Percentiles rank a stretch among this genome's conserved stretches.
These are phyloP conservation scores for Nycteola revayana DNA, from an alignment of 2,888 invertebrate genomes.

Conservation along the genomic window DNA sequence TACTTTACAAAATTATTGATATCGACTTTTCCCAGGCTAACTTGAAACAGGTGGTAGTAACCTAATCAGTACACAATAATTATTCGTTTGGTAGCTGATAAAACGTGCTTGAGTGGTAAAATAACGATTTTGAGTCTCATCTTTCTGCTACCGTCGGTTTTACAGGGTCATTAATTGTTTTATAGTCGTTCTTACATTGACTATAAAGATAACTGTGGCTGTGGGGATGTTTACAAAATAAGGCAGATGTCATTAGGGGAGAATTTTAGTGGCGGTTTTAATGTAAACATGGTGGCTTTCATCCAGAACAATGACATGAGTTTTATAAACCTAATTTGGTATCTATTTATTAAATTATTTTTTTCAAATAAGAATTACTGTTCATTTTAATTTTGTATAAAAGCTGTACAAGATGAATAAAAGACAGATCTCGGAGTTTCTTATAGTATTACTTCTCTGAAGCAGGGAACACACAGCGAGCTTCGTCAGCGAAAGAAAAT, in stretches of 20 bases:
- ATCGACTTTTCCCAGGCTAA: conserved; percentile 47
- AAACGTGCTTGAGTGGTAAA: conserved; percentile 45
- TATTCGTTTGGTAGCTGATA: conserved; percentile 39
- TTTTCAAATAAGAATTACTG: too few relatives aligned
- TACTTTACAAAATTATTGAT: conserved; percentile 10
- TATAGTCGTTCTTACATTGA: conserved; percentile 59
- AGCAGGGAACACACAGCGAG: too few relatives aligned
- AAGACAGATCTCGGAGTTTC: too few relatives aligned
- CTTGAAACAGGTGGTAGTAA: conserved; percentile 45
- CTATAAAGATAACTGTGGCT: conserved; percentile 64
- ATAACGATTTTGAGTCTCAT: conserved; percentile 42
- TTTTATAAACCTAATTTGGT: too few relatives aligned
- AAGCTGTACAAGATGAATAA: too few relatives aligned
- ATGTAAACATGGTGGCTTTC: conserved; percentile 19
- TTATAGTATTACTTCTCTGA: too few relatives aligned
- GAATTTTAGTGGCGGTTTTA: conserved; percentile 21
- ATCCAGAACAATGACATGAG: too few relatives aligned
- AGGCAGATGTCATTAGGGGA: conserved; percentile 36
- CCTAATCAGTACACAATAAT: conserved; percentile 36
- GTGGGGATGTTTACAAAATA: conserved; percentile 62
- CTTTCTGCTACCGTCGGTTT: conserved; percentile 61
- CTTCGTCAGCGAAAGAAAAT: too few relatives aligned
- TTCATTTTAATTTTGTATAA: too few relatives aligned
- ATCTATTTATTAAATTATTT: too few relatives aligned
- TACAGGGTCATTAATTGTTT: conserved; percentile 71